These are phyloP conservation scores for Drosophila tanythrix DNA, from an alignment of 2,888 invertebrate genomes.

Conservation along the genomic window DNA sequence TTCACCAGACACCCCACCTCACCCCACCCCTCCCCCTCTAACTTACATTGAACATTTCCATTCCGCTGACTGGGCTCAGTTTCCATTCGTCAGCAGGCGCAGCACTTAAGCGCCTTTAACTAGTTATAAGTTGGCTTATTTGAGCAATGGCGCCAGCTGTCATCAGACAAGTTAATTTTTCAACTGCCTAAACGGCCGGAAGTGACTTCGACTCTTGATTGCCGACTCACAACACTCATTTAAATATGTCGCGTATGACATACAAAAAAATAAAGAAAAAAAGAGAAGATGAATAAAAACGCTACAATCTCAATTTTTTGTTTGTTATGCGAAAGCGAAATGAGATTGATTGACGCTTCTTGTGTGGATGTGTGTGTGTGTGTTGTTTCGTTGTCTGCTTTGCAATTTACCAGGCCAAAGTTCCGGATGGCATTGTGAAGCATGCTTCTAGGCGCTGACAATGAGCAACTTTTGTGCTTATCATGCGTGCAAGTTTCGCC, in stretches of 20 bases:
- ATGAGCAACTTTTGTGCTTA: constrained; percentile 73
- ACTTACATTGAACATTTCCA: constrained; percentile 20
- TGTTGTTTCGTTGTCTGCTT: constrained; percentile 11
- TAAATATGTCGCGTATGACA: constrained; percentile 71
- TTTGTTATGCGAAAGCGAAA: constrained; percentile 52
- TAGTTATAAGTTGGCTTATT: constrained; percentile 50
- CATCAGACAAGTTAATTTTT: constrained; percentile 78
- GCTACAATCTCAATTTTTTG: constrained; percentile 61
- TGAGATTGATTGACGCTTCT: constrained; percentile 73
- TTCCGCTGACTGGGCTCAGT: constrained; percentile 18
- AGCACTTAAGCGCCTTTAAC: constrained; percentile 34
- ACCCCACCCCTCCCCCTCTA: neutral
- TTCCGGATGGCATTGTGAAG: constrained; percentile 53
- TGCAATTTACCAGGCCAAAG: constrained; percentile 44
- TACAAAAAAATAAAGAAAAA: constrained; percentile 8
- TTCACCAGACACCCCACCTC: constrained; percentile 5
- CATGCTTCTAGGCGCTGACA: constrained; percentile 73
- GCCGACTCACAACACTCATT: constrained; percentile 57
- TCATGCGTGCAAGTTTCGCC: constrained; percentile 74
- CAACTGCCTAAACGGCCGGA: constrained; percentile 76
- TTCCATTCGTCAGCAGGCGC: constrained; percentile 35
- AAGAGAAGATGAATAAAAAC: constrained; percentile 1
- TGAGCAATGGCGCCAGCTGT: constrained; percentile 71
- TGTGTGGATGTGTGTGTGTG: neutral
- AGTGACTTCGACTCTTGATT: constrained; percentile 35